phyloP scores from a whole-genome alignment of 2,888 invertebrate species.

The Andrena praecox region DNA sequence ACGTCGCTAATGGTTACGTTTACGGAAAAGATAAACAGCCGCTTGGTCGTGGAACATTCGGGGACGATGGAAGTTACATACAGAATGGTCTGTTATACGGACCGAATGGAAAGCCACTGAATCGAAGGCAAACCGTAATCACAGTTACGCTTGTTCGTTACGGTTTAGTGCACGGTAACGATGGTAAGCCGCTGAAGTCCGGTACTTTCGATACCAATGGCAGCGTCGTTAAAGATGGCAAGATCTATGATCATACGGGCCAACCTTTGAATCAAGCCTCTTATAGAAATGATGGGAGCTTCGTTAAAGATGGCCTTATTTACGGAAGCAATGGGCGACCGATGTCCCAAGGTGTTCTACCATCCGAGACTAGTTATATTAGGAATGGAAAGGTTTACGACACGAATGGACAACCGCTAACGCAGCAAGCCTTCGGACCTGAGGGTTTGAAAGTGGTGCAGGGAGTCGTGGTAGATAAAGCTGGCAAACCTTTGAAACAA shows the following conservation, averaged over 20 bases:
- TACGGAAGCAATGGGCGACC: conserved; percentile 77
- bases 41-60: conserved; percentile 78
- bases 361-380: conserved; percentile 78
- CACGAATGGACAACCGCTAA: conserved; percentile 76
- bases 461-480: conserved; percentile 79
- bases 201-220: conserved; percentile 79
- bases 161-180: conserved; percentile 78
- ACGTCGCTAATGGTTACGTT: conserved; percentile 80
- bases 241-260: conserved; percentile 76
- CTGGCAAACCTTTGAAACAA: conserved; percentile 78
- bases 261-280: conserved; percentile 76
- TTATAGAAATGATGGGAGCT: conserved; percentile 74
- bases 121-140: conserved; percentile 74
- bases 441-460: conserved; percentile 79
- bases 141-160: conserved; percentile 78
- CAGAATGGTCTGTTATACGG: conserved; percentile 79
- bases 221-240: conserved; percentile 78
- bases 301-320: conserved; percentile 80
- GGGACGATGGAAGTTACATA: conserved; percentile 79
- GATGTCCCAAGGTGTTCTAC: conserved; percentile 73
- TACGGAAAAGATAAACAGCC: conserved; percentile 79
- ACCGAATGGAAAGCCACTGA: conserved; percentile 76
- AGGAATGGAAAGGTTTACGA: conserved; percentile 79
- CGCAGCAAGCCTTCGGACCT: conserved; percentile 82
- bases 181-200: conserved; percentile 79